phyloP scores from a whole-genome alignment of 2,113 vertebrate species.

The Pholis gunnellus region DNA sequence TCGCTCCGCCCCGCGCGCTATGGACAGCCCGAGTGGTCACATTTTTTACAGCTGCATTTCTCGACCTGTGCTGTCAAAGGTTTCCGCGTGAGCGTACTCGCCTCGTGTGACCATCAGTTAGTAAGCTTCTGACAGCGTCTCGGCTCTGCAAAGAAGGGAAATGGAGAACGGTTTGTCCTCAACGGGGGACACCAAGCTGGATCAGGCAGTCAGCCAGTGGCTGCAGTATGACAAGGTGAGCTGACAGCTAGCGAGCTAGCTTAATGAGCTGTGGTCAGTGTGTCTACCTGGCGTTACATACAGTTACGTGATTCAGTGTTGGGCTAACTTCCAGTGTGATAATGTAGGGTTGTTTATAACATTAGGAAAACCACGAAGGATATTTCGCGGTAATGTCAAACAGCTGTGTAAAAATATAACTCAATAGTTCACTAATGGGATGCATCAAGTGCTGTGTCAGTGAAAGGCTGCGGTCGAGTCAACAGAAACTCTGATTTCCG shows the following conservation, averaged over 20 bases:
- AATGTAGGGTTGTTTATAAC: neutral
- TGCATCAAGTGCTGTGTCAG: neutral
- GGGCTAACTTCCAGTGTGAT: too few species aligned
- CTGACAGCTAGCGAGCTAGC: conserved; percentile 36
- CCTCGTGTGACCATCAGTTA: neutral
- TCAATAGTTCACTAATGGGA: neutral
- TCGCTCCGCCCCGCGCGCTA: neutral
- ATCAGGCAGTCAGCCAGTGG: conserved; percentile 85
- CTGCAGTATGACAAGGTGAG: conserved; percentile 90
- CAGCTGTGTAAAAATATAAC: neutral
- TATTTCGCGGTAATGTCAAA: neutral
- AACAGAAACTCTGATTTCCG: too few species aligned
- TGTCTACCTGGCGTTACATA: neutral
- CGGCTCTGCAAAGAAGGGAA: neutral
- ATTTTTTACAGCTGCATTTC: neutral
- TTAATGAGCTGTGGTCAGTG: neutral
- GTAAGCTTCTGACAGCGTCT: neutral
- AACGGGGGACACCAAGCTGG: conserved; percentile 72
- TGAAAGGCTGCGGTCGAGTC: neutral
- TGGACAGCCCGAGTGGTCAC: neutral
- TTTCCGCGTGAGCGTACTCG: neutral
- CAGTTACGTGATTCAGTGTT: neutral
- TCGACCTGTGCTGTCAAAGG: neutral
- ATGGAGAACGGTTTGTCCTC: conserved; percentile 65
- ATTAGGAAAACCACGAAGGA: neutral